Evolutionary conservation across 2,113 vertebrate species (phyloP).

Genomic region (Arothron firmamentum): DNA sequence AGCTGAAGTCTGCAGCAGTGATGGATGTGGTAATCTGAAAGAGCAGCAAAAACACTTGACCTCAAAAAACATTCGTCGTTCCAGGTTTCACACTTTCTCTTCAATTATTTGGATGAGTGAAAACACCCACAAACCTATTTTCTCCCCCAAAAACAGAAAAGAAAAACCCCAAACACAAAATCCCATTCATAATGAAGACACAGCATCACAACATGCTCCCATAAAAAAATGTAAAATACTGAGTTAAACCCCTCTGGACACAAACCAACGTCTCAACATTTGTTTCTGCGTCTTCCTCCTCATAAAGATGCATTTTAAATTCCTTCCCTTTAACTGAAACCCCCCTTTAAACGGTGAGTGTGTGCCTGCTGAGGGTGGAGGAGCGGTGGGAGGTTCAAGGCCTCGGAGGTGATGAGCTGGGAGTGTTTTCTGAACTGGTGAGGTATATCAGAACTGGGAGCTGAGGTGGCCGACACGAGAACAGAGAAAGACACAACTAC

Average conservation of each 20-base stretch:
- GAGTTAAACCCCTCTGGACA: too few species aligned
- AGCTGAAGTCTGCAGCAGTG: slow-evolving; percentile 8
- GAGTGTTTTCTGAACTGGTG: slow-evolving; percentile 18
- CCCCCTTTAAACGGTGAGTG: not conserved
- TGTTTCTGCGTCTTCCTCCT: too few species aligned
- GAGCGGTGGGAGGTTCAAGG: slow-evolving; percentile 54
- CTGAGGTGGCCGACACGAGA: slow-evolving; percentile 25
- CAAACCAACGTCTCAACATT: too few species aligned
- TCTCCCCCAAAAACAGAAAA: not conserved
- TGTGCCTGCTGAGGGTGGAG: slow-evolving; percentile 16
- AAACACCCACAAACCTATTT: too few species aligned
- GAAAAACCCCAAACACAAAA: too few species aligned
- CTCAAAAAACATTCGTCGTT: not conserved
- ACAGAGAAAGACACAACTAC: slow-evolving; percentile 39
- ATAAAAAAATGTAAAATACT: too few species aligned
- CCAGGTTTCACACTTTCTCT: not conserved
- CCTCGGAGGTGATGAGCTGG: slow-evolving; percentile 54
- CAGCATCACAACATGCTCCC: too few species aligned
- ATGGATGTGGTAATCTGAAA: slow-evolving; percentile 1
- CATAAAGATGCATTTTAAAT: too few species aligned
- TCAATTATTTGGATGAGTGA: too few species aligned
- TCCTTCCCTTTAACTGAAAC: not conserved
- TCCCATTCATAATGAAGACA: not conserved
- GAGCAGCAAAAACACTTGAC: not conserved
- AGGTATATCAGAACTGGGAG: slow-evolving; percentile 41